phyloP scores from a whole-genome alignment of 2,888 invertebrate species.

The Nomada ruficornis region DNA sequence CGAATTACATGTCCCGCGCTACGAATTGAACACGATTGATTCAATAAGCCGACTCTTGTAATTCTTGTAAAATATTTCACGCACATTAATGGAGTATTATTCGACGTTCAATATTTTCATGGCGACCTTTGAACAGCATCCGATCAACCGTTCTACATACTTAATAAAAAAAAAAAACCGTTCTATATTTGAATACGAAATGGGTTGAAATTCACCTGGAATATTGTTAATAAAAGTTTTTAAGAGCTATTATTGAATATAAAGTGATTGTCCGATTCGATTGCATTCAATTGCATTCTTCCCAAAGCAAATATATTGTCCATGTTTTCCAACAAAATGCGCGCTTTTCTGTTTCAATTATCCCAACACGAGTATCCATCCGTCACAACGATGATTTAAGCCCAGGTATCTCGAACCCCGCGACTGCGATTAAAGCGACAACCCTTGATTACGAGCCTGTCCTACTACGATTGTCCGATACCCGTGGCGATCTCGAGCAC shows the following conservation, averaged over 20 bases:
- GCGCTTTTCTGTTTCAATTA: not conserved
- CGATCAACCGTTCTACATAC: not conserved
- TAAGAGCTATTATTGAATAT: not conserved
- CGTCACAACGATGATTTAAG: not conserved
- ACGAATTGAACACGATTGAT: conserved; percentile 9
- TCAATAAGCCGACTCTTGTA: not conserved
- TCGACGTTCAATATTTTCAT: conserved; percentile 23
- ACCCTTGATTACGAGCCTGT: conserved; percentile 35
- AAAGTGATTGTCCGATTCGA: not conserved
- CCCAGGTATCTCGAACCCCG: not conserved
- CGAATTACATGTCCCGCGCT: not conserved
- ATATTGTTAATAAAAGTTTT: not conserved
- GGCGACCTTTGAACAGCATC: not conserved
- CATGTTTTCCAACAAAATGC: not conserved
- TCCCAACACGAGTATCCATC: not conserved
- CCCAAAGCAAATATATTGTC: too few species aligned
- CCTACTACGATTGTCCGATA: conserved; percentile 20
- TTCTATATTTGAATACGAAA: not conserved
- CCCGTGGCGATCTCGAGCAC: not conserved
- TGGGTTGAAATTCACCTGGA: not conserved
- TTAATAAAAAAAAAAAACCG: not conserved
- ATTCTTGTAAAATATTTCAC: conserved; percentile 2
- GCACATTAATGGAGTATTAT: conserved; percentile 20
- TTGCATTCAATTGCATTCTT: not conserved
- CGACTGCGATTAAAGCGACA: conserved; percentile 38